A percentile compares a stretch with the other conserved stretches of the same genome.
Evolutionary conservation across 30 jellyfish, hydroid and myxozoan species (phyloP).

Genomic region (Rhopilema esculentum): DNA sequence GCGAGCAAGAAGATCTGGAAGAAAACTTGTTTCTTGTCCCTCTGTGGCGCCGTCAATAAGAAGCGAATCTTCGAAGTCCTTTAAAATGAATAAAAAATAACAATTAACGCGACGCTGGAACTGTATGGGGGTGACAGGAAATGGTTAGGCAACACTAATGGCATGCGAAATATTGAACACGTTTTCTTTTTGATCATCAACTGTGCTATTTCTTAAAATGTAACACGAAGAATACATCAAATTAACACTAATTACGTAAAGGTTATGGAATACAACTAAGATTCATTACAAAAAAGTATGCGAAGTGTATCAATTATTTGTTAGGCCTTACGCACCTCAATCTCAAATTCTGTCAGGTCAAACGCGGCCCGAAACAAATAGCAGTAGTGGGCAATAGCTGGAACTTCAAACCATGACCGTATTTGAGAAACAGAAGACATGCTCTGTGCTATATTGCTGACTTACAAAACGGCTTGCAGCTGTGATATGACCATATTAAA

Average conservation of each 20-base stretch:
- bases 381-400: slow-evolving; percentile 97
- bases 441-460: not conserved
- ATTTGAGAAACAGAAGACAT: slow-evolving; percentile 77
- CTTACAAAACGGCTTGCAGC: not conserved
- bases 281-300: not conserved
- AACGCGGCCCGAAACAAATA: slow-evolving; percentile 91
- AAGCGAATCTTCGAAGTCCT: slow-evolving; percentile 94
- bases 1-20: slow-evolving; percentile 88
- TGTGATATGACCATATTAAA: not conserved
- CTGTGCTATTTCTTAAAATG: not conserved
- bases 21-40: slow-evolving; percentile 75
- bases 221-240: too few relatives aligned
- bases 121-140: not conserved
- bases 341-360: slow-evolving; percentile 94
- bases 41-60: slow-evolving; percentile 83
- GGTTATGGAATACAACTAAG: not conserved
- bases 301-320: not conserved
- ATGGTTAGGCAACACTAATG: not conserved
- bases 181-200: not conserved
- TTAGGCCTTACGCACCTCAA: slow-evolving; percentile 82
- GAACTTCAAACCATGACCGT: slow-evolving; percentile 96
- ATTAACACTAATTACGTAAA: not conserved
- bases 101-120: not conserved
- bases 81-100: not conserved
- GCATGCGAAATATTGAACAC: not conserved